Evolutionary conservation across 2,888 invertebrate species (phyloP).

Genomic region (Plebejus anna): DNA sequence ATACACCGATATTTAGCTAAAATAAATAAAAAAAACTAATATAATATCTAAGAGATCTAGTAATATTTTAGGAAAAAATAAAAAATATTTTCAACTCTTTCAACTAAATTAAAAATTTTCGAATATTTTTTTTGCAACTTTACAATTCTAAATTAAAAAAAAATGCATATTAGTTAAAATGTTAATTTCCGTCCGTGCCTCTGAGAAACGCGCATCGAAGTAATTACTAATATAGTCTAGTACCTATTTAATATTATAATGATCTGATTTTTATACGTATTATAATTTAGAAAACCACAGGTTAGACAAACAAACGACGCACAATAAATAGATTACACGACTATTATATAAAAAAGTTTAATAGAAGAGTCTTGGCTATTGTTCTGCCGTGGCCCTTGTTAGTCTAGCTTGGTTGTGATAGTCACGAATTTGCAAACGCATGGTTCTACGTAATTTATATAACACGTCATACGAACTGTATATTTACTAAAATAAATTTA

Average conservation of each 20-base stretch:
- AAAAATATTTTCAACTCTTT: background rate
- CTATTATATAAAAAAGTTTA: background rate
- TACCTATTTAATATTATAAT: slow-evolving; percentile 45
- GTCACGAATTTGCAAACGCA: slow-evolving; percentile 52
- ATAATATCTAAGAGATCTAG: background rate
- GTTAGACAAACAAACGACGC: background rate
- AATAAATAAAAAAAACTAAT: background rate
- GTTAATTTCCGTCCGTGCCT: slow-evolving; percentile 36
- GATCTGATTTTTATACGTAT: slow-evolving; percentile 61
- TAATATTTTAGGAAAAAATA: background rate
- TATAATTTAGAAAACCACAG: slow-evolving; percentile 39
- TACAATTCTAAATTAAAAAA: background rate
- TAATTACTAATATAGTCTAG: slow-evolving; percentile 25
- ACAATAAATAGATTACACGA: background rate
- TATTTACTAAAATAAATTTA: slow-evolving; percentile 66
- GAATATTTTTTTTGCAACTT: too few relatives aligned
- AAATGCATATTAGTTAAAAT: slow-evolving; percentile 1
- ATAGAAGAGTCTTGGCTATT: background rate
- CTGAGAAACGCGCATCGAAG: background rate
- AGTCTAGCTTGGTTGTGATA: slow-evolving; percentile 25
- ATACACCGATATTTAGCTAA: slow-evolving; percentile 14
- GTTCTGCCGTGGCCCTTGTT: background rate
- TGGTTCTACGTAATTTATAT: slow-evolving; percentile 49
- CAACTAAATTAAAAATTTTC: too few relatives aligned
- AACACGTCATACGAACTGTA: slow-evolving; percentile 52